Base-by-base conservation (phyloP, 1,140 invertebrate genomes). In the Drosophila mayri region DNA sequence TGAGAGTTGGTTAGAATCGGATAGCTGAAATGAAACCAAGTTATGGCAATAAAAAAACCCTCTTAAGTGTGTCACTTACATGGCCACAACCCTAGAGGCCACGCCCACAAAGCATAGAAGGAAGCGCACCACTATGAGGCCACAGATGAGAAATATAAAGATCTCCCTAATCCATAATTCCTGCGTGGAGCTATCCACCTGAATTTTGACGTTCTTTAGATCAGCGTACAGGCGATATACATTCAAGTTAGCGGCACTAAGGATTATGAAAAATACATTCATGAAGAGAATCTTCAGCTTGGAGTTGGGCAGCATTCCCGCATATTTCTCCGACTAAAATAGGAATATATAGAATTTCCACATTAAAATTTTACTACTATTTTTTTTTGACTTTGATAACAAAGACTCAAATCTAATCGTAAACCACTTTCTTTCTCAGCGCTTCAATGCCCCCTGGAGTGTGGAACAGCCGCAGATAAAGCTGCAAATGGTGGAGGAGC, bases 401-500 rank as follows among this genome's bases (percentile, higher is more conserved):
- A 63, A 47, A 54, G 55, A 7, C 11, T 25, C 25, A 25, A 16
- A 50, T 8, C 28, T 47, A 18, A 60, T 40, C 47, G 10, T n/a
- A 14, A 50, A n/a, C 14, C 25, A 12, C 44, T 41, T 46, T 55
- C 11, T 9, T 25, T 6, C 1, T 1, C 49, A 93, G 92, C 91
- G 82, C 67, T 97, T 97, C 80, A 90, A 94, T 59, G 93, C 94
- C 52, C 96, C 96, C 0, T 97, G 96, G 96, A 96, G 95, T 1
- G 94, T 94, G 81, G 95, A 95, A 43, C 95, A 95, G 82, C 95
- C 95, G 8, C 94, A 93, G 47, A 96, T 96, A 90, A 94, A 93
- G 66, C 94, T 95, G 84, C 95, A 95, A 74, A 94, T 98, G 68
- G 94, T 95, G 54, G 98, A 99, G 93, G 97, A 98, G 92, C 96